phyloP scores from a whole-genome alignment of 2,888 invertebrate genomes.

The Onchidella celtica region DNA sequence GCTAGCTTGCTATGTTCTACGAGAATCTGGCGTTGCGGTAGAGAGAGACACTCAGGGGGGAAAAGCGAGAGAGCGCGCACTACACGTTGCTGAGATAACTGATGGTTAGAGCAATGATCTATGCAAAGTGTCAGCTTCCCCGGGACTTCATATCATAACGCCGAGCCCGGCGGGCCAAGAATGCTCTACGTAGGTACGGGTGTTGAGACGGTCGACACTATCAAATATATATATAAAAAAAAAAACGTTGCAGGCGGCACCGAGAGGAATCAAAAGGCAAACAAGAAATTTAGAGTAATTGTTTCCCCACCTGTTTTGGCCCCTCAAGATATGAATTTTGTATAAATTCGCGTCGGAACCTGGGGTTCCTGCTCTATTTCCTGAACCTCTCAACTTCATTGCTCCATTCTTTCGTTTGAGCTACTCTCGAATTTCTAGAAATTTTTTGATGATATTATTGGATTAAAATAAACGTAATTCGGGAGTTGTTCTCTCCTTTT shows the following conservation, averaged over 20 bases:
- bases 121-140: constrained; percentile 15
- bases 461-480: too few species aligned
- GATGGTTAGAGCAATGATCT: constrained; percentile 35
- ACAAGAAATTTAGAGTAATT: constrained; percentile 24
- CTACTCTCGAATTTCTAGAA: too few species aligned
- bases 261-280: constrained; percentile 10
- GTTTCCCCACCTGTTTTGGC: constrained; percentile 35
- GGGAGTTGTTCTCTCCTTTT: too few species aligned
- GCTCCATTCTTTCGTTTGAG: too few species aligned
- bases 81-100: constrained; percentile 4
- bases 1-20: background rate
- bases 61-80: background rate
- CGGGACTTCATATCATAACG: constrained; percentile 26
- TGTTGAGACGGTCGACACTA: too few species aligned
- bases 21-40: too few species aligned
- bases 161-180: constrained; percentile 9
- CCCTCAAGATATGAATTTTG: constrained; percentile 36
- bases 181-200: too few species aligned
- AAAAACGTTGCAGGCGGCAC: constrained; percentile 28
- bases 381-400: too few species aligned
- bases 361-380: too few species aligned
- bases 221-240: too few species aligned
- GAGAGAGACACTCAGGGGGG: too few species aligned
- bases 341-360: constrained; percentile 2
- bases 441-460: too few species aligned